These are phyloP conservation scores for Pseudomyrmex sp. DNA, from an alignment of 1,140 invertebrate genomes.

Conservation along the genomic window DNA sequence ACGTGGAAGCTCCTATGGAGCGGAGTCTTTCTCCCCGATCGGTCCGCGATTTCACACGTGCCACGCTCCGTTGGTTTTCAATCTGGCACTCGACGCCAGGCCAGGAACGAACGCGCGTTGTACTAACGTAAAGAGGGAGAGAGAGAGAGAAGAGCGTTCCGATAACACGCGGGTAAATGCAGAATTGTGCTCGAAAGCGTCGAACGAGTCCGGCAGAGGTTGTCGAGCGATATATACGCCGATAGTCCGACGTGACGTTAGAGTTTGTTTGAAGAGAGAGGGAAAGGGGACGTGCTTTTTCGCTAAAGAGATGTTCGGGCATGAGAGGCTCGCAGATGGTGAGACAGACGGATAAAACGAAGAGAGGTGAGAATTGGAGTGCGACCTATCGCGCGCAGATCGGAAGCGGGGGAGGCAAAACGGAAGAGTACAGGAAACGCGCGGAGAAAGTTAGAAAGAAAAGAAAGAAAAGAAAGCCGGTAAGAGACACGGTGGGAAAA, in stretches of 20 bases:
- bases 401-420: not conserved
- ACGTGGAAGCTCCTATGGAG: not conserved
- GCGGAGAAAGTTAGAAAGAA: slow-evolving; percentile 8
- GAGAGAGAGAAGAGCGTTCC: not conserved
- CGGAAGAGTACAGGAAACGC: not conserved
- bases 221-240: slow-evolving; percentile 15
- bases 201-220: slow-evolving; percentile 8
- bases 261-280: slow-evolving; percentile 48
- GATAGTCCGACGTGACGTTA: slow-evolving; percentile 46
- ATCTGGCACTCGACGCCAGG: slow-evolving; percentile 42
- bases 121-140: not conserved
- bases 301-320: slow-evolving; percentile 32
- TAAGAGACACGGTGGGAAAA: not conserved
- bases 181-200: slow-evolving; percentile 56
- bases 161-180: slow-evolving; percentile 44
- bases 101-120: slow-evolving; percentile 13
- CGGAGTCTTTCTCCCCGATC: slow-evolving; percentile 2
- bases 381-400: slow-evolving; percentile 10
- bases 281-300: slow-evolving; percentile 2
- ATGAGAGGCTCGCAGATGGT: slow-evolving; percentile 26
- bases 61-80: slow-evolving; percentile 52
- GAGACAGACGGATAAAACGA: slow-evolving; percentile 4
- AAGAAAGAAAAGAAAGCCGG: not conserved
- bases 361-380: not conserved
- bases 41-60: slow-evolving; percentile 35